These are phyloP conservation scores for Parapsyche elsis DNA, from an alignment of 1,140 invertebrate genomes.

Conservation along the genomic window DNA sequence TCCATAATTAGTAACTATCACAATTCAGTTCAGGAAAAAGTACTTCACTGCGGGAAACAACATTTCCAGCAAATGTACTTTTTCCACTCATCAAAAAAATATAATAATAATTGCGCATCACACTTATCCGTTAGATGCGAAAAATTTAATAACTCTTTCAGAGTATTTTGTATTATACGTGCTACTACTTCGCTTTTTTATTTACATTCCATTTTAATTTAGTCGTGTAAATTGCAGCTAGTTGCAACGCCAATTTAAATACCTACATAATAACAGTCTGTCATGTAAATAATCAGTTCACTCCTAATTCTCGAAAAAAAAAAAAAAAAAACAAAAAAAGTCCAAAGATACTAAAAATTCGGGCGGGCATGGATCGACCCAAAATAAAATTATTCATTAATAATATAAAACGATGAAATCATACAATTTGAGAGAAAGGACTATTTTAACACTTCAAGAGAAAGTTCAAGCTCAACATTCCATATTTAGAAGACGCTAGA, in stretches of 20 bases:
- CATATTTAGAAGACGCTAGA: not conserved
- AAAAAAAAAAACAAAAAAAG: too few species aligned
- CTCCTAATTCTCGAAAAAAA: constrained; percentile 4
- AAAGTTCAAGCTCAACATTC: constrained; percentile 26
- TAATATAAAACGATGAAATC: not conserved
- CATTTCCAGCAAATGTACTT: not conserved
- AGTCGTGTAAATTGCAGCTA: not conserved
- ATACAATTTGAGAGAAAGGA: not conserved
- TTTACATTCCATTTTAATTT: constrained; percentile 13
- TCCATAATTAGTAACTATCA: constrained; percentile 16
- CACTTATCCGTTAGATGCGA: not conserved
- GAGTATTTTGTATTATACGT: not conserved
- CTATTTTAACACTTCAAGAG: not conserved
- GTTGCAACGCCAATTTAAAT: constrained; percentile 21
- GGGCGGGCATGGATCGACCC: not conserved
- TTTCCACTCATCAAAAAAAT: constrained; percentile 7
- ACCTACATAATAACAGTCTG: constrained; percentile 28
- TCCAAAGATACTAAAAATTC: too few species aligned
- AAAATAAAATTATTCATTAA: not conserved
- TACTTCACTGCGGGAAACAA: not conserved
- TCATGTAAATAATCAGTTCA: constrained; percentile 25
- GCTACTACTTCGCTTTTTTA: constrained; percentile 13
- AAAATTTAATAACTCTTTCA: not conserved
- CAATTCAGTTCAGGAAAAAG: constrained; percentile 8
- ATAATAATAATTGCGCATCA: constrained; percentile 2